These are phyloP conservation scores for Drosophila planitibia DNA, from an alignment of 2,888 invertebrate species.

Conservation along the genomic window DNA sequence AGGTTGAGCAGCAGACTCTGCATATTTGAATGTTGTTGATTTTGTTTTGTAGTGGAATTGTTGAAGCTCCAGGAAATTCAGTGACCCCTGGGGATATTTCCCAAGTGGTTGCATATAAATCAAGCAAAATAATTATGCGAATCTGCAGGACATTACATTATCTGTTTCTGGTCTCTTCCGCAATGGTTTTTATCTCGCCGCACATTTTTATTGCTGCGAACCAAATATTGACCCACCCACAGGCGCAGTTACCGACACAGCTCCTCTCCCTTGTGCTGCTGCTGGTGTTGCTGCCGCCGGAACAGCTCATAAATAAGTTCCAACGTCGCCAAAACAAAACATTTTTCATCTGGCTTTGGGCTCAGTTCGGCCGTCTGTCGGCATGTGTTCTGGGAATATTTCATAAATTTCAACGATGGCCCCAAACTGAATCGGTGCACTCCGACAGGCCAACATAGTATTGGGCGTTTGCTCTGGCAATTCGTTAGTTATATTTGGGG, in stretches of 20 bases:
- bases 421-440: conserved; percentile 41
- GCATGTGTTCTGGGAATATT: conserved; percentile 63
- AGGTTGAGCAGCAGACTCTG: conserved; percentile 13
- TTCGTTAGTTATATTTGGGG: conserved; percentile 48
- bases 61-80: conserved; percentile 31
- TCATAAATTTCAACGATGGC: conserved; percentile 66
- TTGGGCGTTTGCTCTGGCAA: conserved; percentile 27
- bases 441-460: conserved; percentile 13
- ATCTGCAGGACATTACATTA: conserved; percentile 69
- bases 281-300: conserved; percentile 35
- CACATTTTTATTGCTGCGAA: conserved; percentile 64
- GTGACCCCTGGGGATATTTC: conserved; percentile 19
- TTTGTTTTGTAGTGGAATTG: conserved; percentile 12
- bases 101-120: conserved; percentile 57
- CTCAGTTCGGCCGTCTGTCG: conserved; percentile 29
- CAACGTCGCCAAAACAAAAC: conserved; percentile 68
- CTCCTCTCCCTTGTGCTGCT: background rate
- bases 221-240: conserved; percentile 57
- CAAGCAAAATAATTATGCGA: conserved; percentile 73
- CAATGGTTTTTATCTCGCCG: conserved; percentile 58
- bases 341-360: conserved; percentile 62
- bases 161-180: conserved; percentile 54
- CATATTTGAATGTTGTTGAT: conserved; percentile 27
- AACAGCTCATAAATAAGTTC: conserved; percentile 66
- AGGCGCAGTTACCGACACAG: conserved; percentile 1